phyloP scores from a whole-genome alignment of 2,888 invertebrate genomes.

The Nomada goodeniana region DNA sequence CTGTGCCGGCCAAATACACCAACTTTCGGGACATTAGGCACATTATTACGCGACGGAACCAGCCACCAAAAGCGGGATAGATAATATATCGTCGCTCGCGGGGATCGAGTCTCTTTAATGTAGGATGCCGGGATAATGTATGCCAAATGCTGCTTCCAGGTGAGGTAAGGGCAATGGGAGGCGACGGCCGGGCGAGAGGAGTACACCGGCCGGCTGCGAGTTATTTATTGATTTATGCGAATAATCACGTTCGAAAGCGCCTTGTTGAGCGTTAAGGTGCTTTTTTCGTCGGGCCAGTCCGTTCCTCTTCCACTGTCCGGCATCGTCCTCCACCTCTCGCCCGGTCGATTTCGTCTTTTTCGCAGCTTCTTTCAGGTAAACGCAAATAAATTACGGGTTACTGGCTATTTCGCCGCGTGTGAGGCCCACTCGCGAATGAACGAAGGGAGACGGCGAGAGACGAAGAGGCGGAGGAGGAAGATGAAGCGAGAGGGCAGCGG shows the following conservation, averaged over 20 bases:
- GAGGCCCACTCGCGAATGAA: conserved; percentile 32
- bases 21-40: conserved; percentile 71
- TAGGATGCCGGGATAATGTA: conserved; percentile 69
- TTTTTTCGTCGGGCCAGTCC: conserved; percentile 54
- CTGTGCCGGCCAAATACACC: conserved; percentile 63
- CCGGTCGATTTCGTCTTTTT: conserved; percentile 26
- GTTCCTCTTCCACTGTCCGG: conserved; percentile 35
- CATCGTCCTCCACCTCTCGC: not conserved
- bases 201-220: conserved; percentile 40
- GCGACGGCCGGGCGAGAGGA: conserved; percentile 9
- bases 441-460: not conserved
- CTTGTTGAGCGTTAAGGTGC: conserved; percentile 67
- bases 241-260: conserved; percentile 77
- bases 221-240: conserved; percentile 79
- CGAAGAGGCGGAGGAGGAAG: conserved; percentile 2
- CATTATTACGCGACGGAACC: conserved; percentile 69
- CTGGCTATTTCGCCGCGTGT: conserved; percentile 61
- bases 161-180: conserved; percentile 44
- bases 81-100: conserved; percentile 74
- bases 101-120: conserved; percentile 65
- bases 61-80: conserved; percentile 70
- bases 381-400: conserved; percentile 69
- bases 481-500: not conserved
- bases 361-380: conserved; percentile 31
- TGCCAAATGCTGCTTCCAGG: conserved; percentile 69